phyloP scores from a whole-genome alignment of 2,797 vertebrate genomes.

The Macropodus opercularis region DNA sequence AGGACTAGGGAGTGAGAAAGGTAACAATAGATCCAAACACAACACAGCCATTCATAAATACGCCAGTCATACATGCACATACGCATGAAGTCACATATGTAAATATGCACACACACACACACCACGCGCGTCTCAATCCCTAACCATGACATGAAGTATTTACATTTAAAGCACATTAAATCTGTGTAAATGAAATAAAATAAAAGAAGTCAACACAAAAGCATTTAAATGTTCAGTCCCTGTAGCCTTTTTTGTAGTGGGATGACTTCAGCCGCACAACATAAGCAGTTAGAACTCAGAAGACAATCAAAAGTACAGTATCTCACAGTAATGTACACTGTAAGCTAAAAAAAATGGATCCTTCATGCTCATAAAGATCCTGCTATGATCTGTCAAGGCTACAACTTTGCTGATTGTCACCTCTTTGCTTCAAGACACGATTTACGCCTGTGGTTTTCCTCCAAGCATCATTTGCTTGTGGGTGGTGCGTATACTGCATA shows the following conservation, averaged over 20 bases:
- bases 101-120: conserved; percentile 25
- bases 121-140: conserved; percentile 33
- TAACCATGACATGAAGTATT: conserved; percentile 65
- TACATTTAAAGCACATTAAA: conserved; percentile 72
- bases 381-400: conserved; percentile 36
- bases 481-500: not conserved
- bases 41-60: conserved; percentile 73
- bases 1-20: conserved; percentile 59
- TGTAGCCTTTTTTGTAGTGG: conserved; percentile 67
- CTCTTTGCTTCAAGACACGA: conserved; percentile 39
- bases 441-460: conserved; percentile 19
- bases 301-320: conserved; percentile 50
- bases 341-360: conserved; percentile 43
- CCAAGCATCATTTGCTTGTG: conserved; percentile 7
- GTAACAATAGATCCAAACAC: conserved; percentile 48
- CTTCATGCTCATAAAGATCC: conserved; percentile 16
- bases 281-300: conserved; percentile 26
- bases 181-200: conserved; percentile 59
- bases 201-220: conserved; percentile 59
- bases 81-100: conserved; percentile 17
- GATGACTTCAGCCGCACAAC: conserved; percentile 42
- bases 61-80: conserved; percentile 59
- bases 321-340: conserved; percentile 45
- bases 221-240: conserved; percentile 70
- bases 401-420: conserved; percentile 63